Base-by-base conservation (phyloP, 2,113 vertebrate genomes). In the Sakesphorus luctuosus region DNA sequence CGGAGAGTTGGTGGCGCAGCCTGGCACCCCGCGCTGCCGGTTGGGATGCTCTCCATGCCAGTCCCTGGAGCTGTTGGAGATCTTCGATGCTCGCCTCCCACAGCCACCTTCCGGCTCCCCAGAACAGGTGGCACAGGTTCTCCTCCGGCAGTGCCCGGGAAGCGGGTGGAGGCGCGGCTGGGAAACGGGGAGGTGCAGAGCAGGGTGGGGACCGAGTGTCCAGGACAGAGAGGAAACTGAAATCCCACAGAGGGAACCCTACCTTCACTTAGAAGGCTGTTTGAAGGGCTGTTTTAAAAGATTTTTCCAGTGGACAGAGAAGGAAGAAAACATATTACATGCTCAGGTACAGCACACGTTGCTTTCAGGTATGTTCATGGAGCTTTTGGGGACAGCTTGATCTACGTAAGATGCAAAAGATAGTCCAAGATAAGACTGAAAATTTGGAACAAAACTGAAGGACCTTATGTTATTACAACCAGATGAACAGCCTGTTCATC, bases 101-200 rank as follows among this genome's bases (percentile, higher is more conserved):
- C 3, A 52, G 66, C 20, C 58, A 44, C 18, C 13, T 59, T 26
- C 62, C 10, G 4, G 24, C 61, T 85, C 6, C 2, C 31, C 4
- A 25, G 33, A 35, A 16, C 47, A 40, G 56, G 40, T 1, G 5
- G 28, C 0, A 1, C 25, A 11, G 38, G 3, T 28, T 21, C 10
- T 65, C 25, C 61, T 44, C 25, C 2, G 2, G 26, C 66, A 62
- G 36, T 2, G 13, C 43, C 71, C 67, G 3, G 24, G 44, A 46
- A 85, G 38, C 0, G 2, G 55, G 38, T 0, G 0, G 52, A 61
- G 40, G 59, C 40, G 53, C 0, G 0, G 43, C 43, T 0, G 3
- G 26, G 17, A 89, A 65, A 62, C 0, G 1, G 59, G 38, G 18
- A 40, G 21, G 11, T 47, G 43, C 1, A 8, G 40, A 67, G 43